Conservation (phyloP, 2,797 vertebrate species). For the Remorina albescens region DNA sequence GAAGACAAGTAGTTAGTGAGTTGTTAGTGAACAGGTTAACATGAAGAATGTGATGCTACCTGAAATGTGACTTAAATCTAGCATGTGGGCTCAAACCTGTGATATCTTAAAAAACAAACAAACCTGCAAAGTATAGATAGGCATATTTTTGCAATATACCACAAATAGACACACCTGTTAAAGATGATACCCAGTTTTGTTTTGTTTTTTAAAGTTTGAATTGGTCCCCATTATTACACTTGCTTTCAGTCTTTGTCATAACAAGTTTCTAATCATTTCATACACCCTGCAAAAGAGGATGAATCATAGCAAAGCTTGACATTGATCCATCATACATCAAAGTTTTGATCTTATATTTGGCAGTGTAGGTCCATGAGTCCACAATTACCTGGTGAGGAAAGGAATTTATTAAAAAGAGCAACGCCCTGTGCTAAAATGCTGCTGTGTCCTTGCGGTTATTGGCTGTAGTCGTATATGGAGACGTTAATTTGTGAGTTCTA, state of each 20-base stretch:
- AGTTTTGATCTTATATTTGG: background rate
- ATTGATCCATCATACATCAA: background rate
- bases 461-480: too few species aligned
- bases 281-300: too few species aligned
- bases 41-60: background rate
- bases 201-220: too few species aligned
- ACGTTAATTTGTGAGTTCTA: too few species aligned
- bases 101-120: too few species aligned
- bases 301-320: background rate
- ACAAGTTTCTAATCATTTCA: background rate
- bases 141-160: too few species aligned
- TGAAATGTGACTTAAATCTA: background rate
- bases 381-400: background rate
- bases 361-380: background rate
- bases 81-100: background rate
- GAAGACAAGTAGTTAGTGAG: constrained; percentile 33
- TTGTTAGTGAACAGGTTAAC: constrained; percentile 39
- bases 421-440: background rate
- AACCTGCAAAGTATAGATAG: too few species aligned
- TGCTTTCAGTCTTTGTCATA: too few species aligned
- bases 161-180: too few species aligned
- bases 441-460: too few species aligned
- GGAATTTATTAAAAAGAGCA: background rate
- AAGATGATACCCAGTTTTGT: too few species aligned
- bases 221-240: background rate